Percentiles rank a stretch among this genome's conserved stretches.
Evolutionary conservation across 2,888 invertebrate genomes (phyloP).

Genomic region (Diarsia mendica): DNA sequence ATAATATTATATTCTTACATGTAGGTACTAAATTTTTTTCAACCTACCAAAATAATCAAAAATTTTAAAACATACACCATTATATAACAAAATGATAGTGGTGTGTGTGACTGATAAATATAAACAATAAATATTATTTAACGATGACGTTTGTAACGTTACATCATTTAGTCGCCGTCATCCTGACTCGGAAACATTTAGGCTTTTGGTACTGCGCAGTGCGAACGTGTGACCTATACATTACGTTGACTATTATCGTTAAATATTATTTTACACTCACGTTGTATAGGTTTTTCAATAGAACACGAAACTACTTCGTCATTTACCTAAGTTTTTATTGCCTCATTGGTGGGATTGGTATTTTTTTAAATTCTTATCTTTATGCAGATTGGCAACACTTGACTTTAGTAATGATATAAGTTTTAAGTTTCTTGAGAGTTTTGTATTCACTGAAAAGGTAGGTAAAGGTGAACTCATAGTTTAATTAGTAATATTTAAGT

Average conservation of each 20-base stretch:
- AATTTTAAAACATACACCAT: background rate
- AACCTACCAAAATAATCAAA: background rate
- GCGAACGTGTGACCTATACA: conserved; percentile 5
- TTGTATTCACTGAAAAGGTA: background rate
- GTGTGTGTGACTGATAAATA: conserved; percentile 25
- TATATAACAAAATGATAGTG: conserved; percentile 7
- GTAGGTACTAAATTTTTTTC: too few species aligned
- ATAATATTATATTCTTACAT: too few species aligned
- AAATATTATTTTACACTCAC: conserved; percentile 19
- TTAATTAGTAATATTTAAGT: background rate
- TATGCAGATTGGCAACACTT: background rate
- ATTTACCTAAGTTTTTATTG: conserved; percentile 7
- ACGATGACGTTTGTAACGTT: conserved; percentile 38
- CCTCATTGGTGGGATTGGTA: background rate
- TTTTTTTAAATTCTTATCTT: conserved; percentile 1
- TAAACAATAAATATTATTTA: conserved; percentile 32
- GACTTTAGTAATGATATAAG: background rate
- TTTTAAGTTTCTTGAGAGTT: background rate
- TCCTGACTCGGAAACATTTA: conserved; percentile 30
- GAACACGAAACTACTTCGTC: conserved; percentile 15
- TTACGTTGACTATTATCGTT: conserved; percentile 19
- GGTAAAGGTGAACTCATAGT: background rate
- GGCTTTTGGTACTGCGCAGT: conserved; percentile 29
- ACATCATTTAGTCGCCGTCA: conserved; percentile 24
- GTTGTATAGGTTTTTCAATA: background rate